Base-by-base conservation (phyloP, 2,113 vertebrate genomes). In the Plectropomus leopardus region DNA sequence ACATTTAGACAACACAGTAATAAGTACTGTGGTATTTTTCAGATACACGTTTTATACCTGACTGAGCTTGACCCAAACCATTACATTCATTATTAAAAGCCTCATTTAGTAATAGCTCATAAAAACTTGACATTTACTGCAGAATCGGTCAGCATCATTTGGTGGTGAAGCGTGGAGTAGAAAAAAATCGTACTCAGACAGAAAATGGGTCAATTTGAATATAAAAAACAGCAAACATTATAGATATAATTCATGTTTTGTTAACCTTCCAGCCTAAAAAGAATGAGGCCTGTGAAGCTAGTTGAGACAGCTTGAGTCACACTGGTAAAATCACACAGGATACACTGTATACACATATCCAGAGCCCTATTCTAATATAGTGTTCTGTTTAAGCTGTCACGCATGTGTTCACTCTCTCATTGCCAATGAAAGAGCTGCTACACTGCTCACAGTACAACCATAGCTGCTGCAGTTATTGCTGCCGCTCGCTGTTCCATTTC, bases 1-100 rank as follows among this genome's bases (percentile, higher is more conserved):
- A 85, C 81, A 88, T 90, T 91, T 88, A 76, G 23, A 71, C 51
- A 78, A 66, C 66, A 71, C 60, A 63, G 69, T 81, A 72, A 50
- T 61, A 76, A 68, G 42, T 47, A 28, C 40, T 30, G 14, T 63
- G 55, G 47, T 75, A 34, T 85, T 75, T 89, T 40, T 40, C 36
- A 40, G 36, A 11, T 40, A 40, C 7, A 40, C 8, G 11, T 40
- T 40, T 40, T 36, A 51, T 67, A 50, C 61, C 19, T 0, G 42
- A 63, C 58, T 60, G 34, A 67, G 58, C 82, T 60, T 0, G 11
- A 81, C 30, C 45, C 19, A 19, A 58, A 71, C 24, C 80, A 80
- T 79, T 72, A 61, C 34, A 66, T 81, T 76, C 58, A 82, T 83
- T 72, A 78, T 86, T 80, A 69, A 74, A 68, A 72, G 77, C 67